Percentiles rank a stretch among this genome's conserved stretches.
Conservation (phyloP, 2,797 vertebrate genomes). For the Parauchenoglanis punctatus region DNA sequence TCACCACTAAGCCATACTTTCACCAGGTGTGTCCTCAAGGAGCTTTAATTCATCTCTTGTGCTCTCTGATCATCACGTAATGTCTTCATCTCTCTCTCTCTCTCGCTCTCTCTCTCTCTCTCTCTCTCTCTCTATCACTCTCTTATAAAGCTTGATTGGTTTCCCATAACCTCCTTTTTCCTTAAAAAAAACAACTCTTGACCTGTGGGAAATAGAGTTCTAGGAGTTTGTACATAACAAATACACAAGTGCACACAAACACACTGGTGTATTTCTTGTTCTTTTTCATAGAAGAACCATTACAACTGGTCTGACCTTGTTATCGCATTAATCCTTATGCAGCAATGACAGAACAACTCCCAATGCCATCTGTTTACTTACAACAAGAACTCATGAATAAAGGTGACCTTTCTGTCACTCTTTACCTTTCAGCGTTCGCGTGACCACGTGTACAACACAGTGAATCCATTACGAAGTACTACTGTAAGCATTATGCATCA, state of each 20-base stretch:
- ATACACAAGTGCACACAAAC: not conserved
- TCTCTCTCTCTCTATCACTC: not conserved
- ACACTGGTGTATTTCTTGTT: not conserved
- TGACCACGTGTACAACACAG: not conserved
- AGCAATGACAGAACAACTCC: not conserved
- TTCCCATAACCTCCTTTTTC: not conserved
- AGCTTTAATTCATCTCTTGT: not conserved
- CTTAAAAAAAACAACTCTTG: too few relatives aligned
- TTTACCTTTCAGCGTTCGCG: not conserved
- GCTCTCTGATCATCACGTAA: not conserved
- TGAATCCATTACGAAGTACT: not conserved
- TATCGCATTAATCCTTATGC: slow-evolving; percentile 1
- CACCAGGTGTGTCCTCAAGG: not conserved
- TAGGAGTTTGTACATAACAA: not conserved
- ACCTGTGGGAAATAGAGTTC: not conserved
- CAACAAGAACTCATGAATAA: slow-evolving; percentile 13
- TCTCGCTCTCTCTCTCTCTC: not conserved
- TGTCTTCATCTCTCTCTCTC: not conserved
- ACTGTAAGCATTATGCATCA: not conserved
- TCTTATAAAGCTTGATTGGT: not conserved
- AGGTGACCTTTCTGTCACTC: slow-evolving; percentile 22
- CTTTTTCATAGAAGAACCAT: not conserved
- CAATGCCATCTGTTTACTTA: slow-evolving; percentile 28
- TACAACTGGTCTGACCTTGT: not conserved
- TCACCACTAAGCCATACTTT: not conserved